Evolutionary conservation across 2,888 invertebrate species (phyloP).

Genomic region (Ceriagrion tenellum): DNA sequence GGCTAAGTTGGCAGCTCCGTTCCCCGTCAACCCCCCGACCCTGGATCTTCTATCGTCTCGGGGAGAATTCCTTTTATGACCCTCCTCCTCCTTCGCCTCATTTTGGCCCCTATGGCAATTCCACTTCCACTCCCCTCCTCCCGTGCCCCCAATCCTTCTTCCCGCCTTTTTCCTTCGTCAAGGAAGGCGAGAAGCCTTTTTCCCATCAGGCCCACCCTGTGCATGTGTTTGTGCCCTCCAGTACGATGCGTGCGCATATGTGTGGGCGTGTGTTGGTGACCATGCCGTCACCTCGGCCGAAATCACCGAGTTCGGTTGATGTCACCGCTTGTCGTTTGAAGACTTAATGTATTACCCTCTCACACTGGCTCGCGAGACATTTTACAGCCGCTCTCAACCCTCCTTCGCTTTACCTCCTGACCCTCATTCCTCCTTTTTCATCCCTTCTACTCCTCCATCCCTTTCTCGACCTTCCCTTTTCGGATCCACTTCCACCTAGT

Average conservation of each 20-base stretch:
- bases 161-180: not conserved
- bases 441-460: not conserved
- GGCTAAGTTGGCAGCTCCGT: not conserved
- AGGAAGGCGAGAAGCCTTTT: not conserved
- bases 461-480: not conserved
- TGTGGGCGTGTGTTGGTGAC: not conserved
- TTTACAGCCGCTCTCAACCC: not conserved
- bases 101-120: not conserved
- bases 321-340: conserved; percentile 32
- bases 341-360: conserved; percentile 33
- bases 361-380: not conserved
- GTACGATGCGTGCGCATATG: not conserved
- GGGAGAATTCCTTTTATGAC: not conserved
- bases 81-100: not conserved
- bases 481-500: no score
- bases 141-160: not conserved
- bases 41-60: not conserved
- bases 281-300: not conserved
- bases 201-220: not conserved
- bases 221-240: not conserved
- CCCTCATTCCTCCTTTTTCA: not conserved
- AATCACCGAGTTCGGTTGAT: conserved; percentile 43
- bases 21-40: not conserved
- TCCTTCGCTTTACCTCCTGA: not conserved
- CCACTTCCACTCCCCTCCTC: not conserved